Percentiles rank a stretch among this genome's conserved stretches.
phyloP scores from a whole-genome alignment of 2,888 invertebrate genomes.

The Anagyrus pseudococci region DNA sequence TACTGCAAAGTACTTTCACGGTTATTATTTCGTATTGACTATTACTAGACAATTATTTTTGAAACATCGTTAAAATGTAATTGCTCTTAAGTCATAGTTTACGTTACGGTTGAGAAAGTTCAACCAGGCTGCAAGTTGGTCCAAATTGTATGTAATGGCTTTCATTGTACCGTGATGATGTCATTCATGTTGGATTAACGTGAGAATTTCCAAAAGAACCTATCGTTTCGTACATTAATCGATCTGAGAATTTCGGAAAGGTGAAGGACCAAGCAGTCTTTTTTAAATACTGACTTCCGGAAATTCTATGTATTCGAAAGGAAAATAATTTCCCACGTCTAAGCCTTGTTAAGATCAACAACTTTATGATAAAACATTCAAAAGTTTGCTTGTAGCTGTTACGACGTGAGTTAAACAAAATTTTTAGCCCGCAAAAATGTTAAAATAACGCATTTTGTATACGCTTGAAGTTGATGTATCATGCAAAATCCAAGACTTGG shows the following conservation, averaged over 20 bases:
- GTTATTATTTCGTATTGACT: neutral
- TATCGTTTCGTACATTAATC: neutral
- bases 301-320: neutral
- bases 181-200: neutral
- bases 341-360: too few species aligned
- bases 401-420: too few species aligned
- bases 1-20: neutral
- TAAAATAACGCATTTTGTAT: too few species aligned
- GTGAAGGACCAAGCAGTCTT: neutral
- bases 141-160: slow-evolving; percentile 1
- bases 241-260: neutral
- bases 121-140: neutral
- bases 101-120: slow-evolving; percentile 4
- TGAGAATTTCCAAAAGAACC: neutral
- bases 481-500: too few species aligned
- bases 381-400: too few species aligned
- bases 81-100: slow-evolving; percentile 2
- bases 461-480: too few species aligned
- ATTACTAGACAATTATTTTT: neutral
- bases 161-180: neutral
- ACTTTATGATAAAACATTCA: too few species aligned
- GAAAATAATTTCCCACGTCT: neutral
- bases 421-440: too few species aligned
- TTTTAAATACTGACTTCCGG: neutral
- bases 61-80: neutral